Base-by-base conservation (phyloP, 2,113 vertebrate species). In the Gallinago undulata region DNA sequence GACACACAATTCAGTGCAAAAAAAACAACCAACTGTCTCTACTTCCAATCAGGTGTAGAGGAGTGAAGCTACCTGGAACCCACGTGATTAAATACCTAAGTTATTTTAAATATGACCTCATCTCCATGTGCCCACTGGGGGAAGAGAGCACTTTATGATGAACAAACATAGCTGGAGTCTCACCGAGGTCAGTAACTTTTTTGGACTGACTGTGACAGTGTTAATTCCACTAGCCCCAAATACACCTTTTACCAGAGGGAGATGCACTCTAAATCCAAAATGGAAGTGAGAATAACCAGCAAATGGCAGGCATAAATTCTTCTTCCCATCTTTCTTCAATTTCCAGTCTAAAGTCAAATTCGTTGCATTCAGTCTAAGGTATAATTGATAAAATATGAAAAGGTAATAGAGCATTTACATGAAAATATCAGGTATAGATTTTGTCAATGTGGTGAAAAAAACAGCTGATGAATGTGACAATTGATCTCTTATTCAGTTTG, bases 241-340 rank as follows among this genome's bases (percentile, higher is more conserved):
- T 75, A 92, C n/a, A 59, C 70, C 84, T 96, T 95, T 96, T 96
- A 96, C 91, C 93, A 84, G 81, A 94, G 30, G 43, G 27, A 95
- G 95, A 79, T 87, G 94, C 66, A 94, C 87, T 96, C 70, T 82
- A 92, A 93, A 90, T 95, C 94, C 91, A 96, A 97, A 97, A 78
- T 87, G 60, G 60, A 94, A 94, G 80, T 87, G 75, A 89, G 72
- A 94, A 93, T 87, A 96, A 95, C 66, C 94, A 96, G 87, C 56
- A 95, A 94, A 72, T 92, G 60, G 64, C 84, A 91, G 83, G 50
- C 56, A 94, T 89, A 96, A 95, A 89, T 89, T 92, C 90, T 93
- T 94, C 88, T 85, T 90, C 48, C 66, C 90, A 89, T 94, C 83
- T 92, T 92, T 84, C 96, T 95, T 96, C 88, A 60, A 84, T 89